Conservation (phyloP, 53 echinoderm and acorn worm genomes). For the Paelopatides confundens region DNA sequence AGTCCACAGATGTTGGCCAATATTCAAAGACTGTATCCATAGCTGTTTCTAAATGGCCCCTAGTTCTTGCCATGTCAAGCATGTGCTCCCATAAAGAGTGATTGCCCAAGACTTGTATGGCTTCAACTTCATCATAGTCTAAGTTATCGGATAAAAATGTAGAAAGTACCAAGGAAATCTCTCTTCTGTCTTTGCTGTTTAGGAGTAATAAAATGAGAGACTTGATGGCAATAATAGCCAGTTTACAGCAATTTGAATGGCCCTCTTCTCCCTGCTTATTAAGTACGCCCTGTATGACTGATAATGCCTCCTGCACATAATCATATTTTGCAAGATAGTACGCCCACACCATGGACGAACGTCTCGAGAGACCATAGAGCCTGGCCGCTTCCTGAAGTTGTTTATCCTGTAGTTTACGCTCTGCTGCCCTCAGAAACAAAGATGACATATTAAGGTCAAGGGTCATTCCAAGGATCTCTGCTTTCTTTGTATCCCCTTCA, state of each 20-base stretch:
- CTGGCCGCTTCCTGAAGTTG: conserved; percentile 78
- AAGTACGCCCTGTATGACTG: conserved; percentile 50
- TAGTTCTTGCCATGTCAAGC: conserved; percentile 85
- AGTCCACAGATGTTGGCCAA: background rate
- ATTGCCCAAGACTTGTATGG: conserved; percentile 74
- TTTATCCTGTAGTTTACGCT: conserved; percentile 72
- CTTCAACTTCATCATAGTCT: conserved; percentile 87
- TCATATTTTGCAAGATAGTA: conserved; percentile 71
- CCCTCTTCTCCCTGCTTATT: conserved; percentile 71
- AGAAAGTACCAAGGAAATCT: background rate
- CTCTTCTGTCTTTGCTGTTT: conserved; percentile 57
- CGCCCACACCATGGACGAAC: background rate
- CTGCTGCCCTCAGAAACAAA: conserved; percentile 82
- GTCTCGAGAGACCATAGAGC: conserved; percentile 66
- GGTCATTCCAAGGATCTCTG: conserved; percentile 93
- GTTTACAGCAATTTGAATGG: conserved; percentile 64
- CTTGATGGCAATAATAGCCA: conserved; percentile 84
- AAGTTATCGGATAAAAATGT: conserved; percentile 88
- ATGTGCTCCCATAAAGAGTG: conserved; percentile 78
- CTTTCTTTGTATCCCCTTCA: conserved; percentile 42
- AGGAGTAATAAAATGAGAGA: conserved; percentile 77
- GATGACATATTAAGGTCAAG: conserved; percentile 82
- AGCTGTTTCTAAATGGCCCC: conserved; percentile 67
- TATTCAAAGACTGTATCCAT: conserved; percentile 65
- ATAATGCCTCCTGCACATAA: conserved; percentile 56